These are phyloP conservation scores for Cynopterus sphinx DNA, from an alignment of 2,797 vertebrate species.

Conservation along the genomic window DNA sequence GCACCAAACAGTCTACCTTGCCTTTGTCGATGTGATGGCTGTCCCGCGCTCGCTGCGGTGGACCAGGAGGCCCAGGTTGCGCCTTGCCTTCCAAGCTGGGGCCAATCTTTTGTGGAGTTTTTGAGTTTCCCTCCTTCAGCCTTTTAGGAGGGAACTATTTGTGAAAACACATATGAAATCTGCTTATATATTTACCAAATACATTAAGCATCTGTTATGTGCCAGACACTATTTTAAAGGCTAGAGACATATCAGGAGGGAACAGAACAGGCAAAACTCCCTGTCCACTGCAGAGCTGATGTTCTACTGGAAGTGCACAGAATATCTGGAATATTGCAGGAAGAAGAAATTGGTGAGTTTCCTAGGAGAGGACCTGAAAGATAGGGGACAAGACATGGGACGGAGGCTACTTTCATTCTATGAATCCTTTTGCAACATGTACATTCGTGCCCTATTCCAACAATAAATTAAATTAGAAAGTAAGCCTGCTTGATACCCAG, in stretches of 20 bases:
- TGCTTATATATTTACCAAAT: neutral
- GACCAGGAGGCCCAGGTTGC: neutral
- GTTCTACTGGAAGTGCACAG: neutral
- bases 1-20: neutral
- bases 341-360: neutral
- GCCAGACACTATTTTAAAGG: neutral
- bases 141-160: neutral
- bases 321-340: neutral
- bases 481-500: neutral
- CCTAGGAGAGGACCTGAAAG: neutral
- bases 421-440: neutral
- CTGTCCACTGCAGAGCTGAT: neutral
- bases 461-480: neutral
- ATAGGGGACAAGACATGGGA: neutral
- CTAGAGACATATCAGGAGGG: too few relatives aligned
- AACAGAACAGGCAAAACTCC: neutral
- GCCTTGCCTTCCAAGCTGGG: neutral
- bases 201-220: neutral
- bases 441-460: neutral
- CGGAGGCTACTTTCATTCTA: neutral
- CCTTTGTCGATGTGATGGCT: too few relatives aligned
- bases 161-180: neutral
- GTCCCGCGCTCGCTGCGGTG: neutral
- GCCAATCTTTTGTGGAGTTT: neutral
- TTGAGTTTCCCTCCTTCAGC: neutral